A percentile compares a stretch with the other conserved stretches of the same genome.
phyloP scores from a whole-genome alignment of 2,888 invertebrate species.

The Synanthedon tipuliformis region DNA sequence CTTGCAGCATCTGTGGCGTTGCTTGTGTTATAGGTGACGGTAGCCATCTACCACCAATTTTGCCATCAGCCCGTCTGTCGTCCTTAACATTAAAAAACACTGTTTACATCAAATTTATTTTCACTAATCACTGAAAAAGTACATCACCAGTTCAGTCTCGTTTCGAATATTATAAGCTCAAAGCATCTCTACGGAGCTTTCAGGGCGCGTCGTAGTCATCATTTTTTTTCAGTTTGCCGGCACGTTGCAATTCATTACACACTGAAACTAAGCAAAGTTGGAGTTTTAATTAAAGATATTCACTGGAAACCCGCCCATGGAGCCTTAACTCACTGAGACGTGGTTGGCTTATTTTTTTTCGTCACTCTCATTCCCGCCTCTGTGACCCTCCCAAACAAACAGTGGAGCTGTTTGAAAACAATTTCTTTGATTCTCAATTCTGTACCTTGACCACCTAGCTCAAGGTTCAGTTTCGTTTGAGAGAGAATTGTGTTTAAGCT shows the following conservation, averaged over 20 bases:
- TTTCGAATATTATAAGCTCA: background rate
- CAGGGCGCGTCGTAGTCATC: background rate
- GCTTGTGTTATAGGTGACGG: too few species aligned
- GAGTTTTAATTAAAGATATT: conserved; percentile 67
- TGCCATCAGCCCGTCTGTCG: too few species aligned
- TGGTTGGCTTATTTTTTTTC: conserved; percentile 71
- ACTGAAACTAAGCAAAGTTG: conserved; percentile 43
- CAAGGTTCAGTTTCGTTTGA: conserved; percentile 11
- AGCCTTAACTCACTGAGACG: conserved; percentile 65
- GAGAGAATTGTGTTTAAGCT: conserved; percentile 17
- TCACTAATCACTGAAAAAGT: too few species aligned
- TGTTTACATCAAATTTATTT: too few species aligned
- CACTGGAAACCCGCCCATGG: conserved; percentile 60
- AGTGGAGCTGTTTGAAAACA: conserved; percentile 64
- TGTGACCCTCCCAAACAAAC: conserved; percentile 70
- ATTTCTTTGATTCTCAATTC: conserved; percentile 12
- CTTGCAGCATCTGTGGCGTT: too few species aligned
- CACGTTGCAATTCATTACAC: conserved; percentile 55
- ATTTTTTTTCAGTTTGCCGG: conserved; percentile 17
- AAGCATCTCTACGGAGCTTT: background rate
- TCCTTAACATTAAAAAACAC: too few species aligned
- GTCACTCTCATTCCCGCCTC: conserved; percentile 68
- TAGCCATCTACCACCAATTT: too few species aligned
- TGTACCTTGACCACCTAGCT: background rate
- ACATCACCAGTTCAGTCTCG: background rate